Conservation (phyloP, 2,888 invertebrate genomes). For the Drosophila infuscata region DNA sequence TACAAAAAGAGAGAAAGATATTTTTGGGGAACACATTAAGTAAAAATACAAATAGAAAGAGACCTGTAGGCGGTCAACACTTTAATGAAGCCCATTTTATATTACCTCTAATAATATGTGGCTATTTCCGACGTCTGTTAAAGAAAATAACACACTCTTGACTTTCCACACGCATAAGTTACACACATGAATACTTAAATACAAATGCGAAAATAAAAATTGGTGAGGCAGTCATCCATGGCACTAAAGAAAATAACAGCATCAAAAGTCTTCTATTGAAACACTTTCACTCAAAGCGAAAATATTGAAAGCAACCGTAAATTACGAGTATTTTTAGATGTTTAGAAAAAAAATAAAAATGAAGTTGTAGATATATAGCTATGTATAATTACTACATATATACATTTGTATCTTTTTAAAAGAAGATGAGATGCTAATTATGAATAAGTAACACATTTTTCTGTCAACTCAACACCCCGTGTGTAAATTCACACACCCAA, state of each 20-base stretch:
- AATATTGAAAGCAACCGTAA: constrained; percentile 68
- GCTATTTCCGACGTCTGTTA: constrained; percentile 32
- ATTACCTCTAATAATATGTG: constrained; percentile 23
- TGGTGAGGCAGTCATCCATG: constrained; percentile 47
- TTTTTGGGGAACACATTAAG: not conserved
- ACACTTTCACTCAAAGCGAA: constrained; percentile 61
- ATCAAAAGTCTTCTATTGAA: constrained; percentile 58
- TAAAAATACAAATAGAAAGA: constrained; percentile 1
- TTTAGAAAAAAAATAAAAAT: constrained; percentile 28
- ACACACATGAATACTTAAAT: constrained; percentile 6
- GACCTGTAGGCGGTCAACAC: constrained; percentile 22
- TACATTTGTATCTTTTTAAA: not conserved
- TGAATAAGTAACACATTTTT: not conserved
- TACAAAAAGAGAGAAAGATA: not conserved
- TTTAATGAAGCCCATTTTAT: constrained; percentile 20
- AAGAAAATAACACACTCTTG: constrained; percentile 26
- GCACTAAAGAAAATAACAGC: constrained; percentile 39
- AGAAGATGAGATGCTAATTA: not conserved
- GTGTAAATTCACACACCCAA: constrained; percentile 48
- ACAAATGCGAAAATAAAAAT: constrained; percentile 45
- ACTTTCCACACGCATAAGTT: constrained; percentile 43
- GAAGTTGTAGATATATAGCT: constrained; percentile 20
- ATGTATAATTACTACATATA: not conserved
- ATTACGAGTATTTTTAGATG: constrained; percentile 56
- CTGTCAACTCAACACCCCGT: constrained; percentile 3